phyloP scores from a whole-genome alignment of 2,113 vertebrate species.

The Ptilorrhoa leucosticta region DNA sequence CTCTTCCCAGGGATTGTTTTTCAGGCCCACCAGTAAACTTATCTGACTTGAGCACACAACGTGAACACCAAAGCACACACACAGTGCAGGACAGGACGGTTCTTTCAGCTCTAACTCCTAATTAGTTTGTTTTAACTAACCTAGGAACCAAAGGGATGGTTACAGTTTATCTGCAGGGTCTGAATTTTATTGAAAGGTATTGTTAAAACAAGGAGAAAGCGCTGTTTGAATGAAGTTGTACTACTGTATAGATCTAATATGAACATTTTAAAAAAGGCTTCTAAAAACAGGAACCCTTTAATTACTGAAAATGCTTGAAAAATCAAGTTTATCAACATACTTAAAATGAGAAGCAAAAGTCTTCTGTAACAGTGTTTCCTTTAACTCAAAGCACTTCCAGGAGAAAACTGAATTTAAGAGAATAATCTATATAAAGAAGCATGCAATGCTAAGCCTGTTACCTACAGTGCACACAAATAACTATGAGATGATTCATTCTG shows the following conservation, averaged over 20 bases:
- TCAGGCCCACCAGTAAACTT: constrained; percentile 10
- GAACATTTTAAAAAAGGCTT: neutral
- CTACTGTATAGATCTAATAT: neutral
- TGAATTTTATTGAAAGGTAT: neutral
- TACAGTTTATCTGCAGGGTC: neutral
- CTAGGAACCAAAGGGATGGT: neutral
- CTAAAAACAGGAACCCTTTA: neutral
- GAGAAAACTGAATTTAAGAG: neutral
- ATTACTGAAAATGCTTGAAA: neutral
- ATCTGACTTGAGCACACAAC: neutral
- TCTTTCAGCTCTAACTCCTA: neutral
- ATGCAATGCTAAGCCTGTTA: neutral
- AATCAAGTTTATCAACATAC: neutral
- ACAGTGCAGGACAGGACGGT: neutral
- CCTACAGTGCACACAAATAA: neutral
- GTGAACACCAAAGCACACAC: neutral
- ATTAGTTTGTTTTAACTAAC: neutral
- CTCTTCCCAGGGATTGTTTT: constrained; percentile 20
- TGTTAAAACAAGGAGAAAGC: neutral
- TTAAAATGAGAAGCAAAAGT: neutral
- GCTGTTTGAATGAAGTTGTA: neutral
- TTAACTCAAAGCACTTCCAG: neutral
- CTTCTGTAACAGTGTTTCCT: neutral
- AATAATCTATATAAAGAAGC: neutral
- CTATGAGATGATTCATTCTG: neutral